These are phyloP conservation scores for Cheilosia pagana DNA, from an alignment of 2,888 invertebrate species.

Conservation along the genomic window DNA sequence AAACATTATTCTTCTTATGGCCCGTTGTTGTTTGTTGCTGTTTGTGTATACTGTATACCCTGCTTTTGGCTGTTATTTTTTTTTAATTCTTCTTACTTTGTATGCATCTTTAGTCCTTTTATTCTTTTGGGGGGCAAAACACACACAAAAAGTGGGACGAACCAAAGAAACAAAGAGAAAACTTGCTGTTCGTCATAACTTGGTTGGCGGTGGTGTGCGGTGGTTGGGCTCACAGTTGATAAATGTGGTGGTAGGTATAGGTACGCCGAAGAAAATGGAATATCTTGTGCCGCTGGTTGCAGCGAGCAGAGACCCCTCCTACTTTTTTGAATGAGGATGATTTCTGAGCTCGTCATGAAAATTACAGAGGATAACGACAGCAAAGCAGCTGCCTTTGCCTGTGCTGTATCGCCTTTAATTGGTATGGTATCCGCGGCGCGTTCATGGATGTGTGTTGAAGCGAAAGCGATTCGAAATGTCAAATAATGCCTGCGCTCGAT, in stretches of 20 bases:
- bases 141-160: conserved; percentile 52
- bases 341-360: background rate
- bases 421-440: background rate
- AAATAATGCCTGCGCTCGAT: background rate
- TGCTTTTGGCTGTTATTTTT: conserved; percentile 19
- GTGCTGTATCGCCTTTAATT: conserved; percentile 20
- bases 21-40: conserved; percentile 43
- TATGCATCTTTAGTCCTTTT: conserved; percentile 28
- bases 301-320: conserved; percentile 48
- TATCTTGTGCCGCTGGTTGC: conserved; percentile 20
- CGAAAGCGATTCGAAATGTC: background rate
- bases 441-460: background rate
- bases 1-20: conserved; percentile 4
- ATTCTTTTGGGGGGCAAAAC: background rate
- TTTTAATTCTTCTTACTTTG: conserved; percentile 31
- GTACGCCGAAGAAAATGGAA: conserved; percentile 28
- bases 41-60: conserved; percentile 7
- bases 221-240: background rate
- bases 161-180: conserved; percentile 38
- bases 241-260: background rate
- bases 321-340: conserved; percentile 6
- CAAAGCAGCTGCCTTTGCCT: conserved; percentile 14
- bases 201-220: conserved; percentile 19
- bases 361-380: background rate
- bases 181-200: conserved; percentile 13